These are phyloP conservation scores for Arenaria interpres DNA, from an alignment of 2,113 vertebrate species.

Conservation along the genomic window DNA sequence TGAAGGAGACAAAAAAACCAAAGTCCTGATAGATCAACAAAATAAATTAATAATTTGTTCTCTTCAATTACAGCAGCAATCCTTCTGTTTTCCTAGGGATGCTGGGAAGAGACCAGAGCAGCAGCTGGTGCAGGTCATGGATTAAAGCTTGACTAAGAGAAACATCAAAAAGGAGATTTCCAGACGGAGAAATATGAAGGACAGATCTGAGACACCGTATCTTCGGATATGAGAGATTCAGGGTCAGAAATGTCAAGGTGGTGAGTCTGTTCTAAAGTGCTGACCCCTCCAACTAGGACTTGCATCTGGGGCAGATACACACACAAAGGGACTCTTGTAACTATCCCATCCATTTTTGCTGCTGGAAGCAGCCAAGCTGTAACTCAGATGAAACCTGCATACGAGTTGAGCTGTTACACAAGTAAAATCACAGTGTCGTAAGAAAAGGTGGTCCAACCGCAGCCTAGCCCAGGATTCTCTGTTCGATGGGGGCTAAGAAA, in stretches of 20 bases:
- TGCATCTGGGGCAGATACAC: background rate
- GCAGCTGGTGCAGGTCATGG: background rate
- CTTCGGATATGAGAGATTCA: background rate
- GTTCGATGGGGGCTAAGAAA: background rate
- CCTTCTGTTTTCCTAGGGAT: background rate
- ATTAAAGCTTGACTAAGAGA: background rate
- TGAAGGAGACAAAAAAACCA: background rate
- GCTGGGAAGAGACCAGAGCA: background rate
- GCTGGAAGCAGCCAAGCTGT: background rate
- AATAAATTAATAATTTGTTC: background rate
- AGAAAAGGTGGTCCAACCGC: background rate
- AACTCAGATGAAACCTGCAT: background rate
- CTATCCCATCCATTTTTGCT: background rate
- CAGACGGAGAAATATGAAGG: background rate
- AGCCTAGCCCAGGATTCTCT: background rate
- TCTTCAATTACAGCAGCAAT: background rate
- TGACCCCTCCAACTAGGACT: background rate
- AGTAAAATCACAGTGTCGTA: background rate
- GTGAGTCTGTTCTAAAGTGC: background rate
- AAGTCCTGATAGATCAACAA: background rate
- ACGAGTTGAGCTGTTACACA: accelerated
- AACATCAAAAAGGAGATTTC: background rate
- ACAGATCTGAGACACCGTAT: background rate
- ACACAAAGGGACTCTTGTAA: background rate
- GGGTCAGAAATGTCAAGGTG: background rate